Conservation (phyloP, 1,140 invertebrate species). For the Theocolax elegans region DNA sequence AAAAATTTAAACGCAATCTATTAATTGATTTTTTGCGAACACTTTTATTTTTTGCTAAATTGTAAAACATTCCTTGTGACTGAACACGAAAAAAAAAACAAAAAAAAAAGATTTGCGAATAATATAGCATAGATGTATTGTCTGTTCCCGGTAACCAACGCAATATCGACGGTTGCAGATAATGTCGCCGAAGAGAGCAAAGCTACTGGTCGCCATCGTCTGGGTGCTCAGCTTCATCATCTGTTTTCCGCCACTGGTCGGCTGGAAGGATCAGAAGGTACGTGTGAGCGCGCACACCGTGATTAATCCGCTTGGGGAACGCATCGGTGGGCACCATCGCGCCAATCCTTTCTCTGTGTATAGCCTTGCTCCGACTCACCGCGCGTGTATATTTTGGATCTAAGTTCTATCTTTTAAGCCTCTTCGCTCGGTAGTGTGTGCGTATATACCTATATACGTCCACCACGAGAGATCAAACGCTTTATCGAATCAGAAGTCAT, state of each 20-base stretch:
- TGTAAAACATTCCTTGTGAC: no score
- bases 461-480: no score
- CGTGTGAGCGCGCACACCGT: conserved; percentile 40
- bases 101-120: no score
- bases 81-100: not conserved
- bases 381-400: no score
- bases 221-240: conserved; percentile 97
- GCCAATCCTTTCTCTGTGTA: not conserved
- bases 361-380: no score
- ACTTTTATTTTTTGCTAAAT: no score
- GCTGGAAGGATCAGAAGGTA: conserved; percentile 89
- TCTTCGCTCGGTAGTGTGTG: no score
- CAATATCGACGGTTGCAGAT: conserved; percentile 66
- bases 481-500: no score
- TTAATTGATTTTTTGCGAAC: no score
- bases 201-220: conserved; percentile 86
- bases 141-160: not conserved
- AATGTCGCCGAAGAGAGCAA: conserved; percentile 90
- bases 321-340: not conserved
- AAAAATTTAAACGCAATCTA: no score
- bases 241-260: conserved; percentile 95
- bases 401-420: no score
- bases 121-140: not conserved
- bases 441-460: not conserved
- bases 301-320: not conserved